These are phyloP conservation scores for Diarsia dahlii DNA, from an alignment of 2,888 invertebrate species.

Conservation along the genomic window DNA sequence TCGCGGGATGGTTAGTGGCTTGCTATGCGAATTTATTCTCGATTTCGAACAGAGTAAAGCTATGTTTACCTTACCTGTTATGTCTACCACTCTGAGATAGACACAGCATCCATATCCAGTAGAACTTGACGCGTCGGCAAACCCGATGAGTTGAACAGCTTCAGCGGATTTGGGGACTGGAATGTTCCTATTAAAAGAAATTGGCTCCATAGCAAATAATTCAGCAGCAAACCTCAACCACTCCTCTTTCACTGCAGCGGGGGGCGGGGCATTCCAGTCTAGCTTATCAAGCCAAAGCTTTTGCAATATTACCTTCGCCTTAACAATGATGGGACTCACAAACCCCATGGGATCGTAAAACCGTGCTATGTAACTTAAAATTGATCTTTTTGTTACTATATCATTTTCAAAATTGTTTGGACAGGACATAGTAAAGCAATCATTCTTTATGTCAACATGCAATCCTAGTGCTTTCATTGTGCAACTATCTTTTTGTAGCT, in stretches of 20 bases:
- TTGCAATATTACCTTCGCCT: background rate
- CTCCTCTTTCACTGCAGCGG: background rate
- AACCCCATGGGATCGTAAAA: too few relatives aligned
- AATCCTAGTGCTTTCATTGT: conserved; percentile 3
- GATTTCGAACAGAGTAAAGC: background rate
- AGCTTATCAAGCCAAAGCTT: background rate
- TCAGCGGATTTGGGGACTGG: background rate
- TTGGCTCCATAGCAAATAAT: too few relatives aligned
- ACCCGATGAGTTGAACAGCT: background rate
- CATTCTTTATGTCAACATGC: conserved; percentile 3
- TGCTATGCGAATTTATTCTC: background rate
- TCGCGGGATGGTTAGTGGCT: background rate
- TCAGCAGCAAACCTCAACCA: too few relatives aligned
- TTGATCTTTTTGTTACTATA: background rate
- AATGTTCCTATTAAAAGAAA: too few relatives aligned
- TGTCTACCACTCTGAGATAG: background rate
- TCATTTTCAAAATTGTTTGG: background rate
- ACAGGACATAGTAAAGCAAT: background rate
- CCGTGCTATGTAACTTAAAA: background rate
- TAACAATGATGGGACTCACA: background rate
- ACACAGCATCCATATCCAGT: background rate
- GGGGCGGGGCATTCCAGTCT: background rate
- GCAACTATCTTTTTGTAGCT: background rate
- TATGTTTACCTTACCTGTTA: background rate
- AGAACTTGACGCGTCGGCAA: background rate